Percentiles rank a stretch among this genome's conserved stretches.
These are phyloP conservation scores for Geophilus truncorum DNA, from an alignment of 2,888 invertebrate species.

Conservation along the genomic window DNA sequence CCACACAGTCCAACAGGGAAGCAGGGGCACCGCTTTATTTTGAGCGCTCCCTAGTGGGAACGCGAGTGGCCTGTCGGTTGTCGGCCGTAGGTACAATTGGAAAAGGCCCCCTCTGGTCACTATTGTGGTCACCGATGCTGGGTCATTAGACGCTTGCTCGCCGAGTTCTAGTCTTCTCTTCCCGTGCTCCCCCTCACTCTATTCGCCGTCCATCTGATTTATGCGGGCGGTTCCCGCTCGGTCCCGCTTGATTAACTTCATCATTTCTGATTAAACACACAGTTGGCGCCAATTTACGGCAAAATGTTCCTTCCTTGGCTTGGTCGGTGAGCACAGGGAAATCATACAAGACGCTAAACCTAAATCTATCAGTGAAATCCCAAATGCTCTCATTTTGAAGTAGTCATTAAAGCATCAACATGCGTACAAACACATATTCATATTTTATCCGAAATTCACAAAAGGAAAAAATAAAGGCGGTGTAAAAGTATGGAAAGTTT, in stretches of 20 bases:
- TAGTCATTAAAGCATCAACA: background rate
- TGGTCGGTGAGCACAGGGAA: slow-evolving; percentile 27
- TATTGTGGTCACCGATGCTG: slow-evolving; percentile 24
- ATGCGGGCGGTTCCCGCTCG: slow-evolving; percentile 23
- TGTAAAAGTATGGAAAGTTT: too few relatives aligned
- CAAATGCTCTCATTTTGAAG: background rate
- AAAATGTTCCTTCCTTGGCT: slow-evolving; percentile 27
- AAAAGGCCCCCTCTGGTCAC: slow-evolving; percentile 27
- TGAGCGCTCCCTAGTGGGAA: slow-evolving; percentile 3
- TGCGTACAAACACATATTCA: background rate
- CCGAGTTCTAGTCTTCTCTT: slow-evolving; percentile 5
- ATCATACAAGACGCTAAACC: slow-evolving; percentile 19
- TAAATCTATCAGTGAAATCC: slow-evolving; percentile 3
- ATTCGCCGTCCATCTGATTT: slow-evolving; percentile 24
- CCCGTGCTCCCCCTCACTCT: background rate
- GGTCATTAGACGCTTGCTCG: slow-evolving; percentile 17
- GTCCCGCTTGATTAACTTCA: slow-evolving; percentile 27
- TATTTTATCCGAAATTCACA: background rate
- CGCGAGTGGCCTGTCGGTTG: slow-evolving; percentile 16
- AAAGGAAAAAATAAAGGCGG: background rate
- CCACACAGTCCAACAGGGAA: slow-evolving; percentile 25
- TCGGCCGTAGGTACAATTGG: slow-evolving; percentile 12
- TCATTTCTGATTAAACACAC: slow-evolving; percentile 27
- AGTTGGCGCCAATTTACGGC: slow-evolving; percentile 27
- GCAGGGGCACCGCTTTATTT: slow-evolving; percentile 25